phyloP scores from a whole-genome alignment of 2,797 vertebrate species.

The Gouania willdenowi region DNA sequence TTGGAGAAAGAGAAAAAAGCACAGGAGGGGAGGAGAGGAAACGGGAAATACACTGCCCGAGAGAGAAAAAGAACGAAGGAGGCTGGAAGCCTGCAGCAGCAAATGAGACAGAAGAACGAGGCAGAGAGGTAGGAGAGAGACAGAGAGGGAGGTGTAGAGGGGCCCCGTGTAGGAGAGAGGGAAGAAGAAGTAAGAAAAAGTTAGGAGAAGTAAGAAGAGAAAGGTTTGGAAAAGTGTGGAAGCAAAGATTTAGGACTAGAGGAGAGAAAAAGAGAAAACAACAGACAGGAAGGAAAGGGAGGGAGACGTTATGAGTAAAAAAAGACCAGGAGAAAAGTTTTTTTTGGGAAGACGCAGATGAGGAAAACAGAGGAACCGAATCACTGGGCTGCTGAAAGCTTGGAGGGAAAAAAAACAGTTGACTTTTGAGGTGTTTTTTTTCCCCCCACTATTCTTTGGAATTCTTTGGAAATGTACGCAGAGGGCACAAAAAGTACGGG shows the following conservation, averaged over 20 bases:
- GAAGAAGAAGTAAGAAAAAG: conserved; percentile 65
- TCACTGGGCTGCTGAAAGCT: conserved; percentile 65
- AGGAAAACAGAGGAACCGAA: conserved; percentile 77
- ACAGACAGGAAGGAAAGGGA: conserved; percentile 70
- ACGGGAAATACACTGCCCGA: conserved; percentile 65
- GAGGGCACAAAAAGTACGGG: conserved; percentile 60
- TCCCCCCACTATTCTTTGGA: conserved; percentile 47
- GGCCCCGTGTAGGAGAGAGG: conserved; percentile 70
- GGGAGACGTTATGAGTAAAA: conserved; percentile 50
- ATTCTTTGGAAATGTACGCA: conserved; percentile 74
- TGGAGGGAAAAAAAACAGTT: conserved; percentile 62
- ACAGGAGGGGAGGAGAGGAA: conserved; percentile 64
- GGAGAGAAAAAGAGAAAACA: conserved; percentile 51
- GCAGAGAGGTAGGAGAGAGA: conserved; percentile 57
- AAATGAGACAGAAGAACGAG: conserved; percentile 68
- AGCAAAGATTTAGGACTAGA: conserved; percentile 40
- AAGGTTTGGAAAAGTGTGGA: conserved; percentile 27
- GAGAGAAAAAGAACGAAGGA: conserved; percentile 49
- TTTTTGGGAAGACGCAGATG: conserved; percentile 71
- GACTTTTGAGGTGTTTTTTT: conserved; percentile 65
- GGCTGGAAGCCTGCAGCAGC: conserved; percentile 58
- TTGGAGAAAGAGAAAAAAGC: conserved; percentile 64
- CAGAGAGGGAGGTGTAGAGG: conserved; percentile 67
- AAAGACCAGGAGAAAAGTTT: conserved; percentile 65
- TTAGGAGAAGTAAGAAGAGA: conserved; percentile 46